Base-by-base conservation (phyloP, 2,888 invertebrate genomes). In the Mesorhabditis belari region DNA sequence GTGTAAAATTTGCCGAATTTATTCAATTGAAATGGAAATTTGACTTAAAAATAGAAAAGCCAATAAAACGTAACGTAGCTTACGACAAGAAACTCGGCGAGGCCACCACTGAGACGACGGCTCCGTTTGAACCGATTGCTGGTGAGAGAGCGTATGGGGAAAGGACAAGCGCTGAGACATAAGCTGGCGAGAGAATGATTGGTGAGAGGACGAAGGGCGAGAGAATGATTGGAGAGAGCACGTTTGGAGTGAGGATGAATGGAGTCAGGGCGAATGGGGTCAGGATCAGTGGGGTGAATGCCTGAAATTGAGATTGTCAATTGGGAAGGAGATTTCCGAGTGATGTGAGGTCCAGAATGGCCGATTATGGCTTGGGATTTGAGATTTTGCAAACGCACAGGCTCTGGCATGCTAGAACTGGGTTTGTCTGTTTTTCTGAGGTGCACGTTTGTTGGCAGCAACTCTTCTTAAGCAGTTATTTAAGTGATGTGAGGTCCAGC, bases 191-290 rank as follows among this genome's bases (percentile, higher is more conserved):
- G 1, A 76, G 53, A 35, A 77, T 71, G 29, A 71, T 63, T 2
- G 77, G 75, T 6, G 67, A 65, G 6, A 75, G 57, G 3, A 68
- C 67, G 26, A 74, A 64, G 4, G 73, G 74, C 3, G 66, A 66
- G 5, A 77, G 53, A 2, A 73, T 62, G 29, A 70, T 44, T 1
- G 69, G 69, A 50, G 67, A 65, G 52, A 70, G 28, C 25, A 67
- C 62, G 25, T 64, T 35, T 0, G 69, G 69, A 25, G 58, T 65
- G 2, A 66, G 60, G 17, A 70, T 66, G 5, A 70, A 50, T 0
- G 66, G 65, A 17, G 56, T 63, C 27, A 71, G 57, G 4, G 57
- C 66, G 49, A 71, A 60, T 3, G 74, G 76, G 3, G 67, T 62
- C 4, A 76, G 58, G 19, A 75, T 66, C 21, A 75, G 21, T 0